Evolutionary conservation across 2,113 vertebrate genomes (phyloP).

Genomic region (Nyctibius bracteatus): DNA sequence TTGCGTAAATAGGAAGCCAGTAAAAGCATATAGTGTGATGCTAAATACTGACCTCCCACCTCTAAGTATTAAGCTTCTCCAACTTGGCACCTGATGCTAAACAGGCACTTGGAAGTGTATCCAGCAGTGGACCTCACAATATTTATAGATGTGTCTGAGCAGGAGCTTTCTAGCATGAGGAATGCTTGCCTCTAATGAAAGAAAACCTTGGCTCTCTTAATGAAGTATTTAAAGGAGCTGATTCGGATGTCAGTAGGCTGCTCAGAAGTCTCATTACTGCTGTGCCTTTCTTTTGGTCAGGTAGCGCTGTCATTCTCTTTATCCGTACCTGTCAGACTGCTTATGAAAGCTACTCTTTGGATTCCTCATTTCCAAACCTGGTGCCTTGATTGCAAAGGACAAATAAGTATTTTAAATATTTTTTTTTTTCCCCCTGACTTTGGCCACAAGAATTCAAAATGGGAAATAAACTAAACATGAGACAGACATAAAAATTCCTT

Average conservation of each 20-base stretch:
- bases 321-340: neutral
- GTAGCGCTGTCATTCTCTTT: neutral
- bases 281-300: neutral
- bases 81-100: neutral
- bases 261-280: neutral
- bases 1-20: neutral
- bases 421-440: accelerated
- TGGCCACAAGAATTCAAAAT: neutral
- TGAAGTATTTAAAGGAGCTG: neutral
- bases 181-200: neutral
- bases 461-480: neutral
- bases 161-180: neutral
- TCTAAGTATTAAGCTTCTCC: neutral
- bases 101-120: neutral
- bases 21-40: neutral
- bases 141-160: neutral
- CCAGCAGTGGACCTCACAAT: neutral
- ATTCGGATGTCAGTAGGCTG: neutral
- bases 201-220: neutral
- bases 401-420: neutral
- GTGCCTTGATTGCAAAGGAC: neutral
- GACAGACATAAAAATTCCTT: neutral
- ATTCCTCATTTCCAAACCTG: neutral
- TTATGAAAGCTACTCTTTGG: neutral
- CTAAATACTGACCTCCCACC: neutral